These are phyloP conservation scores for Diplazon laetatorius DNA, from an alignment of 2,888 invertebrate genomes.

Conservation along the genomic window DNA sequence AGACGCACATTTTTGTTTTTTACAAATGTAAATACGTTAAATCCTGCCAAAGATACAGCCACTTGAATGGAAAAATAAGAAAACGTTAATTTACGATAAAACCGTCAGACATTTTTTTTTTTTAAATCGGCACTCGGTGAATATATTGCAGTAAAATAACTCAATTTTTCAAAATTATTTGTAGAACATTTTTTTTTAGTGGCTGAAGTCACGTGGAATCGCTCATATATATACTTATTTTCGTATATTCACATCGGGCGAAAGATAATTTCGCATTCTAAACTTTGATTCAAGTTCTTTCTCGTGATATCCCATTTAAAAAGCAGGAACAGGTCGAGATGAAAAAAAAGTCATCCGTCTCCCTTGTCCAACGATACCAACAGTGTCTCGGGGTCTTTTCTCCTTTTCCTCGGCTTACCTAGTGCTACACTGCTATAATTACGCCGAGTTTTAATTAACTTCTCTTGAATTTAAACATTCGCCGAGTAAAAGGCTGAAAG, in stretches of 20 bases:
- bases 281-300: constrained; percentile 30
- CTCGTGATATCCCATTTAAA: constrained; percentile 13
- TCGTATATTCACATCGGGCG: constrained; percentile 15
- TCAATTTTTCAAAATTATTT: too few relatives aligned
- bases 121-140: too few relatives aligned
- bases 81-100: too few relatives aligned
- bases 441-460: constrained; percentile 78
- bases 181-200: too few relatives aligned
- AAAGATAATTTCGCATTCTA: constrained; percentile 27
- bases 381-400: constrained; percentile 26
- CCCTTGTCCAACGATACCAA: constrained; percentile 20
- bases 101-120: too few relatives aligned
- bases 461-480: constrained; percentile 77
- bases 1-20: too few relatives aligned
- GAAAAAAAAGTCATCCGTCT: not conserved
- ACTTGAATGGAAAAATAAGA: too few relatives aligned
- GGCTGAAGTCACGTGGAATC: too few relatives aligned
- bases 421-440: constrained; percentile 73
- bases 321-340: constrained; percentile 9
- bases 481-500: constrained; percentile 62
- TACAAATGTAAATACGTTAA: too few relatives aligned
- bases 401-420: constrained; percentile 70
- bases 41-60: too few relatives aligned
- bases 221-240: too few relatives aligned
- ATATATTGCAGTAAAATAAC: too few relatives aligned